Base-by-base conservation (phyloP, 2,797 vertebrate genomes). In the Lithobates pipiens region DNA sequence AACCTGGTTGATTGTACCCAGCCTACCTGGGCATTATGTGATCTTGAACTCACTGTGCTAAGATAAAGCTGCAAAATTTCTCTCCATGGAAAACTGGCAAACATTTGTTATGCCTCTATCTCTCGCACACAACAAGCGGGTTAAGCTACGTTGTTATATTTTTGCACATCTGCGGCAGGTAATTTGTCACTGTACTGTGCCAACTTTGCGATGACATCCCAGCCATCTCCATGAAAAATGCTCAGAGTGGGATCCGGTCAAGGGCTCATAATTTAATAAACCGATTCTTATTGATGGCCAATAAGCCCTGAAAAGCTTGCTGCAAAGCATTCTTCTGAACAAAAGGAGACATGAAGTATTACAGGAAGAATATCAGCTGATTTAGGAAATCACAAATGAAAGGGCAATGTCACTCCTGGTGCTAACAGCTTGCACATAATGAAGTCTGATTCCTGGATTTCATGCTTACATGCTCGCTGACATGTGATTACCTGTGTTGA, bases 401-500 rank as follows among this genome's bases (percentile, higher is more conserved):
- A 82, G 70, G 80, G 50, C 72, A 67, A 63, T 73, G 79, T 72
- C 79, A 73, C 71, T 73, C n/a, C n/a, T 8, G 39, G 39, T 44
- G n/a, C 77, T 73, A 69, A 32, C 46, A 86, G 44, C 71, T 2
- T 67, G 42, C 67, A 23, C 0, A 16, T 65, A 86, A 78, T 54
- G 7, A 0, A 8, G 79, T 23, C 15, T 2, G 83, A 85, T 86
- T 83, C 27, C 68, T 86, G 86, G 4, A 36, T 83, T 85, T 86
- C 54, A 77, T 86, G 86, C 29, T 69, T 50, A 88, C 85, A 77
- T 80, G 44, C 27, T 75, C 74, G 89, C 44, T 85, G 73, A 77
- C 23, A 63, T 44, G 29, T 84, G 36, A 87, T 87, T 84, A 83
- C 61, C n/a, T 23, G 11, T 65, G n/a, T 25, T 65, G 61, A 65